Conservation (phyloP, 2,797 vertebrate species). For the Cichlasoma orientale region DNA sequence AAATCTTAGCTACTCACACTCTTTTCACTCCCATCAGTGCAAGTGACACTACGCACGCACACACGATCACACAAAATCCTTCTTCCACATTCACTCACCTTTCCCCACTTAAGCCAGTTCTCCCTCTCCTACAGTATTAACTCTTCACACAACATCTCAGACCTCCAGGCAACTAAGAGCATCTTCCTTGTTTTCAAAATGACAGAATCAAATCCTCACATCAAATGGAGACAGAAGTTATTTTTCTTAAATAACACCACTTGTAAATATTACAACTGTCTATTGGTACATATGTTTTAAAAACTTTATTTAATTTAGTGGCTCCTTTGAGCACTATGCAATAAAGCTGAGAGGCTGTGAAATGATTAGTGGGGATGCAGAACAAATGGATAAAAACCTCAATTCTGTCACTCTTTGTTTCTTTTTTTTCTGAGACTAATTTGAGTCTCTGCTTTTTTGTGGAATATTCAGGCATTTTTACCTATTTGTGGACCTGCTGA, state of each 20-base stretch:
- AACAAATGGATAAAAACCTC: no score
- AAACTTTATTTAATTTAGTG: neutral
- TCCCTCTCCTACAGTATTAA: conserved; percentile 11
- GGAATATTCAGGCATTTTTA: neutral
- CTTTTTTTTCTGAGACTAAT: neutral
- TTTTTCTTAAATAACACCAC: neutral
- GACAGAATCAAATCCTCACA: neutral
- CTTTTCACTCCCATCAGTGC: conserved; percentile 34
- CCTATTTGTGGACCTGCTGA: neutral
- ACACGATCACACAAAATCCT: conserved; percentile 39
- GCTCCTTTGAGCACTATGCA: no score
- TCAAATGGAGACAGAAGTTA: neutral
- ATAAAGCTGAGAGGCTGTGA: neutral
- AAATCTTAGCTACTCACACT: conserved; percentile 34
- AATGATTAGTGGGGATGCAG: neutral
- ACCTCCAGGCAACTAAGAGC: neutral
- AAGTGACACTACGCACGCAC: conserved; percentile 44
- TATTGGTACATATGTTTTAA: neutral
- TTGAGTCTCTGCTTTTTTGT: neutral
- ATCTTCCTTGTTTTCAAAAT: neutral
- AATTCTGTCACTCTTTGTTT: no score
- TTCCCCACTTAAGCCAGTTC: conserved; percentile 11
- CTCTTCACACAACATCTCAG: conserved; percentile 23
- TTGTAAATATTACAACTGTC: neutral
- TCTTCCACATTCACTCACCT: conserved; percentile 50